Conservation (phyloP, 2,888 invertebrate species). For the Clistopyga incitator region DNA sequence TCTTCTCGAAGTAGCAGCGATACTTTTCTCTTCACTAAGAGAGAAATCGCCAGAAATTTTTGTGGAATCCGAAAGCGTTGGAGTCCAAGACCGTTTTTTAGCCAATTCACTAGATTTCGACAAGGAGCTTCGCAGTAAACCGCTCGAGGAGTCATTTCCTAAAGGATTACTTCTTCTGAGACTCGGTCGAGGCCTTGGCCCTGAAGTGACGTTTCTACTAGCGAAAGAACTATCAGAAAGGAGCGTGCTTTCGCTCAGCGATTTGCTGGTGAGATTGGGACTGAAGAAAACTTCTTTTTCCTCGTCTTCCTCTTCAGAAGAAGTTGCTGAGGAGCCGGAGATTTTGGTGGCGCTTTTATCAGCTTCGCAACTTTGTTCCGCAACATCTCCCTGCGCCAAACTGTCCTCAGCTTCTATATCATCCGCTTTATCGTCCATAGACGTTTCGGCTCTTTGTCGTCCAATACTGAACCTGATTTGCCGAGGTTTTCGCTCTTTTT, state of each 20-base stretch:
- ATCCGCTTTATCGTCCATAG: conserved; percentile 5
- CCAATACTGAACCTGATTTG: conserved; percentile 81
- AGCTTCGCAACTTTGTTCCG: conserved; percentile 37
- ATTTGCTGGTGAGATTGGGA: conserved; percentile 69
- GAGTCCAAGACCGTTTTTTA: conserved; percentile 29
- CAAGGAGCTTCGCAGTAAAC: conserved; percentile 32
- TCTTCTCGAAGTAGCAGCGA: neutral
- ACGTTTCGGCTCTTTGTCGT: conserved; percentile 61
- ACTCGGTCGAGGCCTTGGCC: conserved; percentile 77
- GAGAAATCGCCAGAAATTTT: conserved; percentile 25
- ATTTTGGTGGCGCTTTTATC: neutral
- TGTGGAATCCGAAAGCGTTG: conserved; percentile 20
- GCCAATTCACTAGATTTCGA: conserved; percentile 6
- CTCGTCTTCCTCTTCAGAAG: conserved; percentile 33
- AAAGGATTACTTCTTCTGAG: conserved; percentile 73
- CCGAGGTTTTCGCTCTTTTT: conserved; percentile 70
- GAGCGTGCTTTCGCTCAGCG: conserved; percentile 70
- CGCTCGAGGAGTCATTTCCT: conserved; percentile 49
- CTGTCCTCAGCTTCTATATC: neutral
- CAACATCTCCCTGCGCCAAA: neutral
- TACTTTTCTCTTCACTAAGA: neutral
- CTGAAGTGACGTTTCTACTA: conserved; percentile 64
- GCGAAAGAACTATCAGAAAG: conserved; percentile 68
- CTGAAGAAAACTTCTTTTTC: conserved; percentile 66
- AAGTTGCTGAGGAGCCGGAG: neutral